phyloP scores from a whole-genome alignment of 2,113 vertebrate species.

The Ornithorhynchus anatinus region DNA sequence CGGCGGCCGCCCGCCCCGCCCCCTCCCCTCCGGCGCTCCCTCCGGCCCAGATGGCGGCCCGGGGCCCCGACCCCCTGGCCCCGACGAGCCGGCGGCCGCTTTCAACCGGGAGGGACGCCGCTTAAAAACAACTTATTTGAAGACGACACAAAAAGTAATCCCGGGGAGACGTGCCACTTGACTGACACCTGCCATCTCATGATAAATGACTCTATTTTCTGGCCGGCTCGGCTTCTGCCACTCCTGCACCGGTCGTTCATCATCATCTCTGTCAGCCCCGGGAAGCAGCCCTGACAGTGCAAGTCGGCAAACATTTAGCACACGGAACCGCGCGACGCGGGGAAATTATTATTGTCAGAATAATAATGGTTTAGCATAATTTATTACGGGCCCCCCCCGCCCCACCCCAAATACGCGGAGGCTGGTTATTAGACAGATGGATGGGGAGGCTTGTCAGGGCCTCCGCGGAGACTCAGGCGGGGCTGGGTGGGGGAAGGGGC shows the following conservation, averaged over 20 bases:
- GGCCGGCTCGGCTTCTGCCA: constrained; percentile 99
- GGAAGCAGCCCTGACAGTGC: constrained; percentile 99
- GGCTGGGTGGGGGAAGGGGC: constrained; percentile 87
- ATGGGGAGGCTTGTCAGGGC: constrained; percentile 99
- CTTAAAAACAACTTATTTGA: constrained; percentile 98
- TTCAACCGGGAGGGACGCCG: constrained; percentile 86
- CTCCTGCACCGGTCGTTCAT: constrained; percentile 98
- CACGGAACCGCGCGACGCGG: constrained; percentile 95
- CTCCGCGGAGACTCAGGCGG: constrained; percentile 95
- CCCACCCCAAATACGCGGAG: constrained; percentile 99
- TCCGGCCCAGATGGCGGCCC: constrained; percentile 29
- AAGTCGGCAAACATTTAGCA: constrained; percentile 99
- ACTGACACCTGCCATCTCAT: constrained; percentile 99
- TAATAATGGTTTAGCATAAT: constrained; percentile 99
- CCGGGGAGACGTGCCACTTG: constrained; percentile 92
- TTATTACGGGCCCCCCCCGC: constrained; percentile 99
- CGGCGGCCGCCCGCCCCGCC: too few species aligned
- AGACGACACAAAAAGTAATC: constrained; percentile 97
- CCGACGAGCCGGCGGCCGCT: constrained; percentile 92
- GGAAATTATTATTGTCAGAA: constrained; percentile 99
- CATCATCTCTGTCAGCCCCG: constrained; percentile 99
- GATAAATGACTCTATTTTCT: constrained; percentile 99
- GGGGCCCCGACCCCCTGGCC: constrained; percentile 75
- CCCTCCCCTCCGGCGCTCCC: too few species aligned
- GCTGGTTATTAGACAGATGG: constrained; percentile 99